Percentiles rank a stretch among this genome's conserved stretches.
phyloP scores from a whole-genome alignment of 2,888 invertebrate species.

The Microdon myrmicae region DNA sequence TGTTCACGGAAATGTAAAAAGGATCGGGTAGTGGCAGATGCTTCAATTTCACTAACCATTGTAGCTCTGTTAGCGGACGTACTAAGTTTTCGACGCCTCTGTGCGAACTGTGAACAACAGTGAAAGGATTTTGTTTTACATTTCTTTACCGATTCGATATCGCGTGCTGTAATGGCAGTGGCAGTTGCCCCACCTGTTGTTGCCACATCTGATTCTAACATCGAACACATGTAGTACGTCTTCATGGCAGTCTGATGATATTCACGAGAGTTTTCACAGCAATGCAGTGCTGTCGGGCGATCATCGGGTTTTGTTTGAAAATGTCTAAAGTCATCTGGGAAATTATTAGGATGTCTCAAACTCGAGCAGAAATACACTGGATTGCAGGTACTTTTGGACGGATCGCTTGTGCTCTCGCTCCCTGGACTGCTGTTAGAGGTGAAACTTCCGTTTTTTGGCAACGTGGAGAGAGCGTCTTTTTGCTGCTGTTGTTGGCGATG shows the following conservation, averaged over 20 bases:
- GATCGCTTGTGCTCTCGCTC: slow-evolving; percentile 51
- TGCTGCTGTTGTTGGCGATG: slow-evolving; percentile 65
- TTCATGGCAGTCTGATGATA: slow-evolving; percentile 63
- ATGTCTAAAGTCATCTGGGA: slow-evolving; percentile 47
- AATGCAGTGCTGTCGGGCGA: slow-evolving; percentile 65
- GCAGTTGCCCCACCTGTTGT: slow-evolving; percentile 56
- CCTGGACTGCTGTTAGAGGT: slow-evolving; percentile 30
- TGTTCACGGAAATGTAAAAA: slow-evolving; percentile 65
- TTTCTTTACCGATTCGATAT: slow-evolving; percentile 38
- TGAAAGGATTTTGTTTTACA: slow-evolving; percentile 62
- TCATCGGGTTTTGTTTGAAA: slow-evolving; percentile 45
- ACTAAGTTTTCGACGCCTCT: slow-evolving; percentile 58
- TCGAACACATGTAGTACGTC: slow-evolving; percentile 68
- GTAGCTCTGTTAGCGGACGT: slow-evolving; percentile 59
- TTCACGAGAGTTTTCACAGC: slow-evolving; percentile 66
- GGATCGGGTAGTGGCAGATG: slow-evolving; percentile 53
- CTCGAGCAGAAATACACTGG: slow-evolving; percentile 66
- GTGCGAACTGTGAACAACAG: slow-evolving; percentile 66
- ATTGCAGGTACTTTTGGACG: slow-evolving; percentile 60
- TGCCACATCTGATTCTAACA: slow-evolving; percentile 68
- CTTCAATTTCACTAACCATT: slow-evolving; percentile 57
- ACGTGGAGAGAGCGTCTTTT: slow-evolving; percentile 42
- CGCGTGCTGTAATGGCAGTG: slow-evolving; percentile 54
- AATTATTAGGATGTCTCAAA: slow-evolving; percentile 64
- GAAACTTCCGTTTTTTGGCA: slow-evolving; percentile 47